A percentile compares a stretch with the other conserved stretches of the same genome.
Evolutionary conservation across 2,797 vertebrate species (phyloP).

Genomic region (Gymnoscopelus microlampas): DNA sequence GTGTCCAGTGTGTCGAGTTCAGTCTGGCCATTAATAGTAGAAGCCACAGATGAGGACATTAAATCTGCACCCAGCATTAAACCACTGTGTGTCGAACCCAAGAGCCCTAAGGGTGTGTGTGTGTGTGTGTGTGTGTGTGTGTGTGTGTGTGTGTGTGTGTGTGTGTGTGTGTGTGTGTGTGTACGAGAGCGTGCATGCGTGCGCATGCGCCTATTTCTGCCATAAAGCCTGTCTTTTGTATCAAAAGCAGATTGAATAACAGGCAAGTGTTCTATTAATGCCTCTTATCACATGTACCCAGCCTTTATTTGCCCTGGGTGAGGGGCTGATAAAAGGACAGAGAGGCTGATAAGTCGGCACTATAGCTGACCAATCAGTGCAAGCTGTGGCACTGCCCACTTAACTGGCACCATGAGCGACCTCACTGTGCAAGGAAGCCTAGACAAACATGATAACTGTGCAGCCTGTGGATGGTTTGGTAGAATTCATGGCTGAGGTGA

Average conservation of each 20-base stretch:
- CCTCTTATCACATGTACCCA: neutral
- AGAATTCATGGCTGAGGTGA: no score
- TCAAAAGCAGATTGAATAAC: slow-evolving; percentile 13
- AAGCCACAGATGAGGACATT: slow-evolving; percentile 48
- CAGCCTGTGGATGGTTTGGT: no score
- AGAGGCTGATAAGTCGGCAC: no score
- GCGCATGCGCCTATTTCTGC: slow-evolving; percentile 8
- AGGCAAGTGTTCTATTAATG: slow-evolving; percentile 14
- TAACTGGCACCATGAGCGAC: no score
- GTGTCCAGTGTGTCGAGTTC: slow-evolving; percentile 40
- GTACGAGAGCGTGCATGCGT: slow-evolving; percentile 8
- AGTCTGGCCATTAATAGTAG: slow-evolving; percentile 25
- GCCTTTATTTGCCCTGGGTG: no score
- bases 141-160: slow-evolving; percentile 6
- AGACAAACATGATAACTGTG: no score
- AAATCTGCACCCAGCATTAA: slow-evolving; percentile 18
- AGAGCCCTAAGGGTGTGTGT: slow-evolving; percentile 18
- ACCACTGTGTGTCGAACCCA: slow-evolving; percentile 32
- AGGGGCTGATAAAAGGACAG: no score
- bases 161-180: slow-evolving; percentile 8
- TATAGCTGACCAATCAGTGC: no score
- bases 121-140: slow-evolving; percentile 1
- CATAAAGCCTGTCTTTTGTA: slow-evolving; percentile 2
- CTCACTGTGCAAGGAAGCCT: no score
- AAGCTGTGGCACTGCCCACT: no score